These are phyloP conservation scores for Pachyrhynchus sulphureomaculatus DNA, from an alignment of 1,140 invertebrate genomes.

Conservation along the genomic window DNA sequence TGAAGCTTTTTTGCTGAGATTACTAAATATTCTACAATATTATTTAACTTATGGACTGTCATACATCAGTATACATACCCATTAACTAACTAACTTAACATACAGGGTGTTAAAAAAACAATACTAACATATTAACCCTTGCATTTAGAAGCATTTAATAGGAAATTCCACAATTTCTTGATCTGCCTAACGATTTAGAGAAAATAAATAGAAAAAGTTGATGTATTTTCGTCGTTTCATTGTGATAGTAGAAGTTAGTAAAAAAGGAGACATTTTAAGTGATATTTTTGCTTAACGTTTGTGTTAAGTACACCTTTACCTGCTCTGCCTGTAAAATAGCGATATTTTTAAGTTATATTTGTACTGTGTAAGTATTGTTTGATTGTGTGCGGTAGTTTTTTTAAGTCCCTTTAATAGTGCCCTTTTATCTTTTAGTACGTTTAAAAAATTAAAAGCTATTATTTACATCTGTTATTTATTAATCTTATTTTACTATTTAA, in stretches of 20 bases:
- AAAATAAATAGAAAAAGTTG: conserved; percentile 17
- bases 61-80: too few relatives aligned
- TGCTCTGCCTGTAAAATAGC: background rate
- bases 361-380: background rate
- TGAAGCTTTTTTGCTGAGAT: too few relatives aligned
- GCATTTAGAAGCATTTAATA: background rate
- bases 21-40: too few relatives aligned
- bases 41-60: too few relatives aligned
- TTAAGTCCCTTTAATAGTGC: background rate
- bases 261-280: conserved; percentile 31
- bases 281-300: conserved; percentile 28
- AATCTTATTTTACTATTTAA: too few relatives aligned
- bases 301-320: background rate
- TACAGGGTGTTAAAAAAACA: background rate
- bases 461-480: too few relatives aligned
- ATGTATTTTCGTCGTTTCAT: conserved; percentile 45
- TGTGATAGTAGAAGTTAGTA: conserved; percentile 46
- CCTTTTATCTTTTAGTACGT: too few relatives aligned
- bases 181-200: conserved; percentile 1
- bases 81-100: background rate
- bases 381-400: background rate
- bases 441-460: too few relatives aligned
- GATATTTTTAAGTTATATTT: background rate
- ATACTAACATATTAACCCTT: background rate
- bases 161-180: background rate